These are phyloP conservation scores for Trichechus manatus DNA, from an alignment of 2,113 vertebrate genomes.

Conservation along the genomic window DNA sequence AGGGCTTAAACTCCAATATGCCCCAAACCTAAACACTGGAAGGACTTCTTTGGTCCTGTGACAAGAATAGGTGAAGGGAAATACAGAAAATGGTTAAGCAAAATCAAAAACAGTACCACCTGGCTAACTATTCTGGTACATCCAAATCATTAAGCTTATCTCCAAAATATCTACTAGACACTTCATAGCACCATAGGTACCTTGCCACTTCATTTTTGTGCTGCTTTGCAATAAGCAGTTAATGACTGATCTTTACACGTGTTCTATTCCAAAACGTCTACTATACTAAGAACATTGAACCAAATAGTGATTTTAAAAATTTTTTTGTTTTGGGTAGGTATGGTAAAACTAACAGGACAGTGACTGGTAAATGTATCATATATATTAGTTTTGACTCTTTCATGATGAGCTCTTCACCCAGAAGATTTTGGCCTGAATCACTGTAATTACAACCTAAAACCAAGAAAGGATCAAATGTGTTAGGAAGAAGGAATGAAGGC, in stretches of 20 bases:
- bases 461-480: conserved; percentile 3
- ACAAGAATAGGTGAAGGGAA: neutral
- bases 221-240: neutral
- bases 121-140: no score
- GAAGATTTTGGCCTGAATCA: neutral
- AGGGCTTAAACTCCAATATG: neutral
- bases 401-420: neutral
- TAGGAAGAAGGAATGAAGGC: neutral
- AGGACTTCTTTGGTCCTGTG: neutral
- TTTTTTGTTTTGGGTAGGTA: neutral
- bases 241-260: neutral
- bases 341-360: neutral
- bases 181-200: neutral
- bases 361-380: neutral
- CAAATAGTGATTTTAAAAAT: neutral
- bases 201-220: neutral
- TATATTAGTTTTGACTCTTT: neutral
- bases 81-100: neutral
- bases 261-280: conserved; percentile 12
- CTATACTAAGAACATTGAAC: neutral
- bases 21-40: neutral
- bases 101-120: neutral
- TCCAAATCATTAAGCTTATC: no score
- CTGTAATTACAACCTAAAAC: neutral
- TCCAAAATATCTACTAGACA: neutral